Conservation (phyloP, 2,113 vertebrate species). For the Rhea americana region DNA sequence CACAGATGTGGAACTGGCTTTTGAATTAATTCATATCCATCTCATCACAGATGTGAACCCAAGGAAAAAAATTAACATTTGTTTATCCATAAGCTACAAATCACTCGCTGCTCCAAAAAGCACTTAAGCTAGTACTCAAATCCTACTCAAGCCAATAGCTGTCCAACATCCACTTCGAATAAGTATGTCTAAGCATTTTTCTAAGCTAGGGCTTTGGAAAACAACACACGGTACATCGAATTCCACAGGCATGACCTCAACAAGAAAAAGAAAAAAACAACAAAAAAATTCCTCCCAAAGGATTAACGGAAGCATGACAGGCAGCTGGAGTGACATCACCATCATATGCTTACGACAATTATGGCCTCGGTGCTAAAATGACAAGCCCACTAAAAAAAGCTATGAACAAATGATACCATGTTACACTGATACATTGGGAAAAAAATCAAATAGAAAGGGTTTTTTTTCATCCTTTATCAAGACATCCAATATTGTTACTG, state of each 20-base stretch:
- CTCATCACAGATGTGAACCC: accelerated
- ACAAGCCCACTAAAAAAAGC: neutral
- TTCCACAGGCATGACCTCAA: neutral
- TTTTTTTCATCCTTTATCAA: neutral
- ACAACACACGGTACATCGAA: neutral
- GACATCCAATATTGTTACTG: neutral
- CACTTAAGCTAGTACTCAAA: neutral
- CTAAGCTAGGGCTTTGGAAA: neutral
- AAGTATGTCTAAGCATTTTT: neutral
- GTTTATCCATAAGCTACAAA: neutral
- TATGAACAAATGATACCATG: neutral
- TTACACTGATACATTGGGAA: neutral
- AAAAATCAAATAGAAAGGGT: neutral
- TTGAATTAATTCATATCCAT: neutral
- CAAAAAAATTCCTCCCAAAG: neutral
- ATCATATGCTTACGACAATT: neutral
- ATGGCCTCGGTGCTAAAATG: neutral
- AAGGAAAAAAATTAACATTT: neutral
- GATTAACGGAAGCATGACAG: neutral
- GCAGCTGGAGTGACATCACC: conserved; percentile 1
- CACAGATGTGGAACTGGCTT: neutral
- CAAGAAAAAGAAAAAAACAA: neutral
- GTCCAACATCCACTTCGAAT: neutral
- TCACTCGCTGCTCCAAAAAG: neutral
- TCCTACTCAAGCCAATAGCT: neutral